phyloP scores from a whole-genome alignment of 2,113 vertebrate species.

The Stegastes partitus region DNA sequence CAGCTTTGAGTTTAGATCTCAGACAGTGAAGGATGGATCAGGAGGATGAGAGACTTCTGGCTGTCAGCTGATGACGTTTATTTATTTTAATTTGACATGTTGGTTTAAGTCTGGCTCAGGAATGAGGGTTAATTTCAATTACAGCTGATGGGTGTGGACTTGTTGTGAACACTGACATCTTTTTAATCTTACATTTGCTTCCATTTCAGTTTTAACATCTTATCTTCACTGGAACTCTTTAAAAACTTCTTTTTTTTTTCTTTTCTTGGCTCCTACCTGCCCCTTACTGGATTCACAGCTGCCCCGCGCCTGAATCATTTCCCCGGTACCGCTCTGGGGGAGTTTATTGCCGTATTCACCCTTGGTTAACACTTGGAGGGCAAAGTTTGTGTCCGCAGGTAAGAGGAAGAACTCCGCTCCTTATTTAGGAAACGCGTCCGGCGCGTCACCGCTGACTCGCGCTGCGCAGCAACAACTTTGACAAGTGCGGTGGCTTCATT shows the following conservation, averaged over 20 bases:
- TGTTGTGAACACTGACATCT: not conserved
- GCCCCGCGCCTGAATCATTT: too few species aligned
- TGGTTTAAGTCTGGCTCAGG: constrained; percentile 24
- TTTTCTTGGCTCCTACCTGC: not conserved
- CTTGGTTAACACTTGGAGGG: not conserved
- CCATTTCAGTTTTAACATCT: not conserved
- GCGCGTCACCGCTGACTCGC: constrained; percentile 36
- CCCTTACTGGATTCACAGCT: too few species aligned
- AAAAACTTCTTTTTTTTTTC: too few species aligned
- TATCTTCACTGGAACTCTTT: too few species aligned
- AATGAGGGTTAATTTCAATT: not conserved
- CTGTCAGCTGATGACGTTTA: not conserved
- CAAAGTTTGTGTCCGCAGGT: constrained; percentile 29
- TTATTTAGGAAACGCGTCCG: constrained; percentile 45
- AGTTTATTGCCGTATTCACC: not conserved
- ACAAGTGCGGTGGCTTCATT: constrained; percentile 52
- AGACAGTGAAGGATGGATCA: constrained; percentile 1
- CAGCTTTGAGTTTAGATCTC: not conserved
- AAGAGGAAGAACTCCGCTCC: constrained; percentile 8
- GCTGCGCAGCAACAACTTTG: constrained; percentile 22
- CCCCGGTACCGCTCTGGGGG: not conserved
- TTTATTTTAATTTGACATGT: constrained; percentile 6
- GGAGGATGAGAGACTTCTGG: not conserved
- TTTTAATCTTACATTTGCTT: not conserved
- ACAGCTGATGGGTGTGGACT: not conserved